Conservation (phyloP, 2,888 invertebrate genomes). For the Cephus runcator region DNA sequence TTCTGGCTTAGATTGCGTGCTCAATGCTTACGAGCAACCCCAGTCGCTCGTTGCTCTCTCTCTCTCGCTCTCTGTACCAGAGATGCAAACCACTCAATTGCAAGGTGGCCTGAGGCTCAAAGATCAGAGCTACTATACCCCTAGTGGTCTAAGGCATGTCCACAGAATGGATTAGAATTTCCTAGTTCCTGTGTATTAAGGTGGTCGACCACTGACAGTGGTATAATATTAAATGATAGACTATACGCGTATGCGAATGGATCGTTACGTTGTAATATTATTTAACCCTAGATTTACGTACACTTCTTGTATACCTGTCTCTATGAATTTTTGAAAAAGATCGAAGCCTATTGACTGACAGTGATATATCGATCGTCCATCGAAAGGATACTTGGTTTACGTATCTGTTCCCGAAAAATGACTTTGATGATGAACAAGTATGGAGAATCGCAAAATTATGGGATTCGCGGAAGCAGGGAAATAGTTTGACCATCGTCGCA, state of each 20-base stretch:
- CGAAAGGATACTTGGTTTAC: not conserved
- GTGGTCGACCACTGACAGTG: not conserved
- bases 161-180: not conserved
- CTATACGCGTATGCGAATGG: not conserved
- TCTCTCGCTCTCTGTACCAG: slow-evolving; percentile 17
- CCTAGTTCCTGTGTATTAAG: not conserved
- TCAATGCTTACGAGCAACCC: slow-evolving; percentile 16
- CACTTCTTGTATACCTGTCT: too few species aligned
- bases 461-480: too few species aligned
- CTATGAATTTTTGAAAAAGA: too few species aligned
- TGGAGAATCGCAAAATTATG: too few species aligned
- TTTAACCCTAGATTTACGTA: too few species aligned
- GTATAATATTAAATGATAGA: not conserved
- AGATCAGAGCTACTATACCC: not conserved
- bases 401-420: too few species aligned
- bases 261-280: too few species aligned
- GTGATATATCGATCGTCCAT: too few species aligned
- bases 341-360: too few species aligned
- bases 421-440: too few species aligned
- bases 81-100: slow-evolving; percentile 63
- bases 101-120: slow-evolving; percentile 46
- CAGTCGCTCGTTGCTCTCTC: slow-evolving; percentile 21
- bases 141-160: not conserved
- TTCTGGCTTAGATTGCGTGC: slow-evolving; percentile 14
- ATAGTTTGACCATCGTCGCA: too few species aligned